Conservation (phyloP, 2,797 vertebrate species). For the Pipistrellus pygmaeus region DNA sequence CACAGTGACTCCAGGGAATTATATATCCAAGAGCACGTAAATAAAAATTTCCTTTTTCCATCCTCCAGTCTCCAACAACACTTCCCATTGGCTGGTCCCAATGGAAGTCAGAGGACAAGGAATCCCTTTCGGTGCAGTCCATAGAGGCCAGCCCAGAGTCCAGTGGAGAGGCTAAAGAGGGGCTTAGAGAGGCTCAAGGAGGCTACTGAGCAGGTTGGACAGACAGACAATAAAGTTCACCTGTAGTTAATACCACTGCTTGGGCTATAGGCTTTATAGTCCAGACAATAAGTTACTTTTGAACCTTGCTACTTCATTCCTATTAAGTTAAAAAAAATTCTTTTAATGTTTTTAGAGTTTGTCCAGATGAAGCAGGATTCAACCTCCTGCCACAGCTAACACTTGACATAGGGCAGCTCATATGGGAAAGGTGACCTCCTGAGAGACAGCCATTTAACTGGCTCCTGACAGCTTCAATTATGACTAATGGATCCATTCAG, state of each 20-base stretch:
- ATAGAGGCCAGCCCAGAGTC: background rate
- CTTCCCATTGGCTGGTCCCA: background rate
- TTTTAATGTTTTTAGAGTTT: background rate
- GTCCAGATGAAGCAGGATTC: slow-evolving; percentile 45
- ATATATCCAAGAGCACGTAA: slow-evolving; percentile 18
- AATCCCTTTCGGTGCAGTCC: background rate
- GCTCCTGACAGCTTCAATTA: slow-evolving; percentile 73
- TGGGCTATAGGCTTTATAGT: background rate
- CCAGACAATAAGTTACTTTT: background rate
- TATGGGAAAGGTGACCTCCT: slow-evolving; percentile 73
- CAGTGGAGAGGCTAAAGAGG: background rate
- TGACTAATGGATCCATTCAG: slow-evolving; percentile 67
- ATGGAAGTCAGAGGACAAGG: background rate
- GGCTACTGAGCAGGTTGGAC: background rate
- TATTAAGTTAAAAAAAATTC: background rate
- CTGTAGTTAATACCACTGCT: background rate
- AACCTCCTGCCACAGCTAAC: slow-evolving; percentile 39
- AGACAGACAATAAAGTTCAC: background rate
- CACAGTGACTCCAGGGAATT: background rate
- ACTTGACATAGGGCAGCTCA: background rate
- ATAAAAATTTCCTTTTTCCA: slow-evolving; percentile 19
- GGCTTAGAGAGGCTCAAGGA: background rate
- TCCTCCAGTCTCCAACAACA: background rate
- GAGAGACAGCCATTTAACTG: slow-evolving; percentile 46
- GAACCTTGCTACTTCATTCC: slow-evolving; percentile 23